Base-by-base conservation (phyloP, 2,797 vertebrate genomes). In the Channa striata region DNA sequence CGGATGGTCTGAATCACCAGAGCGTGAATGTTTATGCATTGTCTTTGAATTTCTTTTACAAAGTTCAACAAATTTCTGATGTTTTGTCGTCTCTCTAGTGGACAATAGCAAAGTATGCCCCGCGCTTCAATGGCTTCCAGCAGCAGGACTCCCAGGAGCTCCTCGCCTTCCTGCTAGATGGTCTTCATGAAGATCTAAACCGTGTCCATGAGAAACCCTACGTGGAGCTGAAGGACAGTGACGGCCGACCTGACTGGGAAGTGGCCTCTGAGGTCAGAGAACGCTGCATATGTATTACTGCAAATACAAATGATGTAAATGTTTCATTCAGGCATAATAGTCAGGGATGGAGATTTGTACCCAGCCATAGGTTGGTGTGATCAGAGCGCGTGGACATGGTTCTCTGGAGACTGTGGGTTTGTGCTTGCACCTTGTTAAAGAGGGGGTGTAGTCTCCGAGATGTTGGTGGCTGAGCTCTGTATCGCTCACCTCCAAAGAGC, bases 141-240 rank as follows among this genome's bases (percentile, higher is more conserved):
- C 98, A 99, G 85, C 98, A 99, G 91, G 98, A 99, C 81, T 99
- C 97, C 0, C 98, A 99, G 88, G 98, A 99, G 87, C 96, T 99
- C 37, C 90, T 99, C 61, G 98, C 98, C 21, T 99, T 99, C 85
- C 95, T 99, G 51, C 91, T 99, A 75, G 98, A 99, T 61, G 97
- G 98, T 20, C 97, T 99, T 12, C 98, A 99, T 5, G 98, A 99
- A 91, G 98, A 99, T 83, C 93, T 99, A 39, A 99, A 99, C 86
- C 91, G 97, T 34, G 98, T 99, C 59, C 97, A 99, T 2, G 98
- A 99, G 58, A 99, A 99, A 74, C 98, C 98, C 0, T 99, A 99
- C 1, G 98, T 99, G 46, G 98, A 99, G 69, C 94, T 99, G 72
- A 98, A 99, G 86, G 98, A 99, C 89, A 99, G 98, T 3, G 95